A percentile compares a stretch with the other conserved stretches of the same genome.
Evolutionary conservation across 2,797 vertebrate species (phyloP).

Genomic region (Meriones psammophilus): DNA sequence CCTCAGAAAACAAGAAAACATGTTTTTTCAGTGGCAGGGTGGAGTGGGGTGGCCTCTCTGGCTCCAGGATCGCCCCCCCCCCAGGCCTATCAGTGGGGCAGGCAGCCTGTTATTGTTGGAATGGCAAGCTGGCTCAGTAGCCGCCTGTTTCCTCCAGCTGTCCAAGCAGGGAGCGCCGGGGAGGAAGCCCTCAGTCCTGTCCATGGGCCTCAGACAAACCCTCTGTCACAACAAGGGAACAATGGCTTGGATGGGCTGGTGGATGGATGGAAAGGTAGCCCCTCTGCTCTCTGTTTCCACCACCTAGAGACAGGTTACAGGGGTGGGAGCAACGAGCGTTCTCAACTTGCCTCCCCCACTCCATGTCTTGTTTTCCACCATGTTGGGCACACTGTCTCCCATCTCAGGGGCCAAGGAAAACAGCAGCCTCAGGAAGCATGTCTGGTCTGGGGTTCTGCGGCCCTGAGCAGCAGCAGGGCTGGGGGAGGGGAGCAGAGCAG

Average conservation of each 20-base stretch:
- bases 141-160: slow-evolving; percentile 81
- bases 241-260: slow-evolving; percentile 78
- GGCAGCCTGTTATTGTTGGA: slow-evolving; percentile 83
- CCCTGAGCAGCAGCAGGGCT: neutral
- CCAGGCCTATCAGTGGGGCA: neutral
- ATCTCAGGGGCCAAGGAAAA: slow-evolving; percentile 85
- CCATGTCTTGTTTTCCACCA: slow-evolving; percentile 86
- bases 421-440: slow-evolving; percentile 73
- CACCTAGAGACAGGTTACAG: slow-evolving; percentile 5
- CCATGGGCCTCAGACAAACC: slow-evolving; percentile 69
- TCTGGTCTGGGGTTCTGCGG: slow-evolving; percentile 43
- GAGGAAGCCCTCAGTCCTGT: slow-evolving; percentile 78
- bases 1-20: slow-evolving; percentile 83
- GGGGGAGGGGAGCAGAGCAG: neutral
- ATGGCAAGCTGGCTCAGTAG: slow-evolving; percentile 63
- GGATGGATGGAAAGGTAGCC: slow-evolving; percentile 56
- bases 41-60: slow-evolving; percentile 76
- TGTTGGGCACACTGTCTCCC: slow-evolving; percentile 68
- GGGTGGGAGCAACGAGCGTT: neutral
- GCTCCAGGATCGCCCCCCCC: slow-evolving; percentile 1
- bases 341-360: neutral
- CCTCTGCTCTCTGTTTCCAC: slow-evolving; percentile 48
- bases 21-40: slow-evolving; percentile 80
- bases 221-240: slow-evolving; percentile 89
- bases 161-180: slow-evolving; percentile 68